phyloP scores from a whole-genome alignment of 2,888 invertebrate genomes.

The Sinopyrophorus schimmeli region DNA sequence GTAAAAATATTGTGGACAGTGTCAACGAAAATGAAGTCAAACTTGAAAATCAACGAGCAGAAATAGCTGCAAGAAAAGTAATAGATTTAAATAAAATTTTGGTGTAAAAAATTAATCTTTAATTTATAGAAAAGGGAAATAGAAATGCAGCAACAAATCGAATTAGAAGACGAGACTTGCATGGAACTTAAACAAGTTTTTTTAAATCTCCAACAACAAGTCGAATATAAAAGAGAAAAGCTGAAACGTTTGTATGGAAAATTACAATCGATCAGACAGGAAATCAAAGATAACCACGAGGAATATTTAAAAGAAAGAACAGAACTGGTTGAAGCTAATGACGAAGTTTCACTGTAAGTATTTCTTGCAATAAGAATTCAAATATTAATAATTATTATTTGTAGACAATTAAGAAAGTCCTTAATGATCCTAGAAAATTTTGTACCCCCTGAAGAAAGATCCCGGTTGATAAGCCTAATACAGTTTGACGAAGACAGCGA shows the following conservation, averaged over 20 bases:
- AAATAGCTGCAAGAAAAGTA: conserved; percentile 87
- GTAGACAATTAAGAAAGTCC: conserved; percentile 82
- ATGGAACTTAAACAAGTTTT: conserved; percentile 89
- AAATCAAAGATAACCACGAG: conserved; percentile 79
- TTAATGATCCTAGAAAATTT: conserved; percentile 88
- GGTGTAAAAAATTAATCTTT: too few species aligned
- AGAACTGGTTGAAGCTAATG: conserved; percentile 88
- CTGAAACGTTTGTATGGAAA: conserved; percentile 88
- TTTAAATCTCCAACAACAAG: conserved; percentile 91
- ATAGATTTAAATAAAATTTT: too few species aligned
- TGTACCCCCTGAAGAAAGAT: conserved; percentile 81
- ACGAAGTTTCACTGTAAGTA: conserved; percentile 76
- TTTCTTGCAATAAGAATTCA: neutral
- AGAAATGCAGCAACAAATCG: conserved; percentile 93
- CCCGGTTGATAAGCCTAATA: conserved; percentile 71
- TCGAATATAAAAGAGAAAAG: conserved; percentile 94
- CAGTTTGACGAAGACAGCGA: conserved; percentile 83
- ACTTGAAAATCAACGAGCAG: conserved; percentile 79
- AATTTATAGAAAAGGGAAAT: conserved; percentile 64
- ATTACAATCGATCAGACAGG: conserved; percentile 73
- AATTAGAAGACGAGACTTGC: conserved; percentile 91
- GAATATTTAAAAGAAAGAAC: conserved; percentile 90
- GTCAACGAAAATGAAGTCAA: conserved; percentile 92
- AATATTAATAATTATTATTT: conserved; percentile 36
- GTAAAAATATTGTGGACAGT: conserved; percentile 92